Evolutionary conservation across 2,113 vertebrate genomes (phyloP).

Genomic region (Stomatorhinus ivindoensis): DNA sequence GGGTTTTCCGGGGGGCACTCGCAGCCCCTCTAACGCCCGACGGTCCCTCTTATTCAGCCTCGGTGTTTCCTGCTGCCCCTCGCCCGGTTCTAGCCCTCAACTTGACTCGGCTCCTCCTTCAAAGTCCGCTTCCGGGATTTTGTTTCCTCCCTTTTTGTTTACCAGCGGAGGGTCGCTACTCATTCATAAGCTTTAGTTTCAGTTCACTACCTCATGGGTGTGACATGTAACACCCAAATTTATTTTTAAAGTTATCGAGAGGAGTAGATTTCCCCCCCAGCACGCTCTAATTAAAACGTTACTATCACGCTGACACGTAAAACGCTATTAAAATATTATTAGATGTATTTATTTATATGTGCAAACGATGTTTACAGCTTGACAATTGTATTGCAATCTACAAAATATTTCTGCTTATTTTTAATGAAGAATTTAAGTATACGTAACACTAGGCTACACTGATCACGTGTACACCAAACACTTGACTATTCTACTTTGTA

Average conservation of each 20-base stretch:
- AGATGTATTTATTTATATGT: not conserved
- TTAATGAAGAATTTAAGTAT: not conserved
- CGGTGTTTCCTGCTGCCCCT: constrained; percentile 45
- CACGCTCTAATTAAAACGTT: not conserved
- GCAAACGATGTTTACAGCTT: not conserved
- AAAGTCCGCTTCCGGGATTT: constrained; percentile 35
- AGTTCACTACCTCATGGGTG: not conserved
- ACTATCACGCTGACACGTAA: not conserved
- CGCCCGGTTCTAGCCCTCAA: constrained; percentile 35
- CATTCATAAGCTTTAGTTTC: constrained; percentile 17
- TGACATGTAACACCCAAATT: not conserved
- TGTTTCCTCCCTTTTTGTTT: not conserved
- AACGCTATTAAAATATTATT: not conserved
- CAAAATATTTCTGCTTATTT: not conserved
- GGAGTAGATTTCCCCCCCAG: not conserved
- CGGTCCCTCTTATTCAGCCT: constrained; percentile 24
- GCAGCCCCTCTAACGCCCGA: not conserved
- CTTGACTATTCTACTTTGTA: not conserved
- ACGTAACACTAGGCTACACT: not conserved
- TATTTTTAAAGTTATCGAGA: not conserved
- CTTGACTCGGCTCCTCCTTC: constrained; percentile 42
- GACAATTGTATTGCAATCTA: not conserved
- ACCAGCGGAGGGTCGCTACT: not conserved
- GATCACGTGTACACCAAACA: not conserved
- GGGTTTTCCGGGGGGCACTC: not conserved